Conservation (phyloP, 2,797 vertebrate species). For the Oreonectes daqikongensis region DNA sequence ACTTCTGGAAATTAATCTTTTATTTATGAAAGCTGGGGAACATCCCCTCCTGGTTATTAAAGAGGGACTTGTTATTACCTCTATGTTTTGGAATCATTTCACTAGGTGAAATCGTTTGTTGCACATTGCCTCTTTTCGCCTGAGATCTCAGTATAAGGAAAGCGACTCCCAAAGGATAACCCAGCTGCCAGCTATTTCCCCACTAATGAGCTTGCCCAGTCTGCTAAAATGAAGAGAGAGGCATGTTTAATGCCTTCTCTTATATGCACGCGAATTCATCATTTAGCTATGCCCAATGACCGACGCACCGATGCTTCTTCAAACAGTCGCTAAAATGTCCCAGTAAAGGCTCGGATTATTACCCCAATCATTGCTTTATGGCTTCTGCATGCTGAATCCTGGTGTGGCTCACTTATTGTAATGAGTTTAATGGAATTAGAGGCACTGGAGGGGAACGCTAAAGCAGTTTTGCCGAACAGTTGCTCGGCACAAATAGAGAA, state of each 20-base stretch:
- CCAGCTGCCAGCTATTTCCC: slow-evolving; percentile 55
- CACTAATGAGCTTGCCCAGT: slow-evolving; percentile 55
- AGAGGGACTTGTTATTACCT: slow-evolving; percentile 29
- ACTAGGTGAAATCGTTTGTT: slow-evolving; percentile 40
- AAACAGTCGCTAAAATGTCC: slow-evolving; percentile 41
- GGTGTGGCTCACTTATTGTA: slow-evolving; percentile 49
- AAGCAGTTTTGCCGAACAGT: slow-evolving; percentile 35
- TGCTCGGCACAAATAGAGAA: slow-evolving; percentile 24
- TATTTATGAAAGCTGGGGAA: slow-evolving; percentile 45
- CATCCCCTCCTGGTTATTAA: slow-evolving; percentile 43
- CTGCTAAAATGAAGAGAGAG: slow-evolving; percentile 42
- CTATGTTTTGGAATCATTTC: slow-evolving; percentile 38
- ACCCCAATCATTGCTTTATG: slow-evolving; percentile 52
- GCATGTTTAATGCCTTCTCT: slow-evolving; percentile 50
- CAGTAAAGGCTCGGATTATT: slow-evolving; percentile 43
- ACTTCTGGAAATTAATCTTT: slow-evolving; percentile 49
- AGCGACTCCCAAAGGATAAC: slow-evolving; percentile 42
- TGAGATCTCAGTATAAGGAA: slow-evolving; percentile 46
- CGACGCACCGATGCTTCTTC: slow-evolving; percentile 37
- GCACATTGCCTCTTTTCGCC: slow-evolving; percentile 27
- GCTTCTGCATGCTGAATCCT: slow-evolving; percentile 46
- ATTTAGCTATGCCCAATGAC: slow-evolving; percentile 51
- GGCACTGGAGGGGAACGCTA: slow-evolving; percentile 42
- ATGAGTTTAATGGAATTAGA: slow-evolving; percentile 56
- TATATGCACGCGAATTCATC: slow-evolving; percentile 43